Evolutionary conservation across 1,140 invertebrate genomes (phyloP), one percentile per base, ranked within the genome.

Genomic region (Zaprionus vittiger): DNA sequence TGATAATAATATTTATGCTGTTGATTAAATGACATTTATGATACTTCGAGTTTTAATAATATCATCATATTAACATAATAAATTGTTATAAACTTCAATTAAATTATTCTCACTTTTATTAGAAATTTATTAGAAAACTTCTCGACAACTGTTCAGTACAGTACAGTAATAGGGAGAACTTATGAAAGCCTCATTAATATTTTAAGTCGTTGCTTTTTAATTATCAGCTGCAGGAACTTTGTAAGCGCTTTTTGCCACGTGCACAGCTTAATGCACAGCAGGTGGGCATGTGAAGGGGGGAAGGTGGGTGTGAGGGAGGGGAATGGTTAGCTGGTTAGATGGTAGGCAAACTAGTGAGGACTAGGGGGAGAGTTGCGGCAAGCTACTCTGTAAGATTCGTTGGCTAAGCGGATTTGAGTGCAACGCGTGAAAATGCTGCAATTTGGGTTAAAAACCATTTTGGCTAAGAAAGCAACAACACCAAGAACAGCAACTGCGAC

Each of bases 361-460:
- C 20, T 14, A 12, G 54, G 49, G 47, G 55, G 28, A 20, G 44
- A 68, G 54, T 56, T 78, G 74, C 49, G 55, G 63, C 17, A 67
- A 54, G 41, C 28, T 66, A 49, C 34, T 26, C 41, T 38, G 55
- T 54, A 31, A 41, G 63, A 28, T 15, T 59, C 44, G 62, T n/a
- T 14, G 64, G 74, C 60, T 78, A 85, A 84, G 81, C 82, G 78
- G 81, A 81, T 84, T 84, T 56, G 44, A 81, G 75, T 70, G 80
- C 69, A 73, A 61, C 65, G 74, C 69, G 65, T 78, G 80, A 71
- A 78, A 84, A 74, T 65, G 62, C 71, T 69, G 82, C 82, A 85
- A 85, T 84, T 81, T 84, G 67, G 82, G 82, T 81, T 85, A 85
- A 85, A 84, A 85, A 69, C 66, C 82, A 85, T 86, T 86, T 86